Evolutionary conservation across 2,113 vertebrate genomes (phyloP).

Genomic region (Pelusios castaneus): DNA sequence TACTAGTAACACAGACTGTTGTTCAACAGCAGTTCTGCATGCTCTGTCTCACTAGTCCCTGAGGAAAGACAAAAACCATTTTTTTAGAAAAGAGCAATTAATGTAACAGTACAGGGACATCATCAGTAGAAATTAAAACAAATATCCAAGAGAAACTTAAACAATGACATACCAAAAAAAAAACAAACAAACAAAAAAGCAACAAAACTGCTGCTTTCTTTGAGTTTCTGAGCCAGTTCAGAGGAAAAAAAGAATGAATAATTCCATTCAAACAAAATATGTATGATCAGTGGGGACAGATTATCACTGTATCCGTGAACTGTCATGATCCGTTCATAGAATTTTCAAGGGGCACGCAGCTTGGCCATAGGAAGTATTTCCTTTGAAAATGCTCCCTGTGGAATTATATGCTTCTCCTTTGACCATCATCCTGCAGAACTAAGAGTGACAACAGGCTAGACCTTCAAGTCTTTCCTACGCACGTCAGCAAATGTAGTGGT

Average conservation of each 20-base stretch:
- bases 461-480: not conserved
- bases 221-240: fast-evolving
- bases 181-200: not conserved
- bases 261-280: not conserved
- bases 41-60: not conserved
- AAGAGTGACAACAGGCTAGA: not conserved
- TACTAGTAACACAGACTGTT: not conserved
- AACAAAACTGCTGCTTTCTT: not conserved
- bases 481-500: not conserved
- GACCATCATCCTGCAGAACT: not conserved
- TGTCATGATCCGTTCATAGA: not conserved
- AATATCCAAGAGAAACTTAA: not conserved
- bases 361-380: not conserved
- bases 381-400: not conserved
- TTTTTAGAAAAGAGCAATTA: not conserved
- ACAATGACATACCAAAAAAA: not conserved
- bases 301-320: not conserved
- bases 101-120: not conserved
- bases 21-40: not conserved
- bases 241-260: not conserved
- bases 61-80: fast-evolving
- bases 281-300: not conserved
- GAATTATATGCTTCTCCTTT: not conserved
- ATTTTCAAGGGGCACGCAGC: not conserved
- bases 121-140: slow-evolving; percentile 4